Conservation (phyloP, 2,888 invertebrate genomes). For the Chirona hameri region DNA sequence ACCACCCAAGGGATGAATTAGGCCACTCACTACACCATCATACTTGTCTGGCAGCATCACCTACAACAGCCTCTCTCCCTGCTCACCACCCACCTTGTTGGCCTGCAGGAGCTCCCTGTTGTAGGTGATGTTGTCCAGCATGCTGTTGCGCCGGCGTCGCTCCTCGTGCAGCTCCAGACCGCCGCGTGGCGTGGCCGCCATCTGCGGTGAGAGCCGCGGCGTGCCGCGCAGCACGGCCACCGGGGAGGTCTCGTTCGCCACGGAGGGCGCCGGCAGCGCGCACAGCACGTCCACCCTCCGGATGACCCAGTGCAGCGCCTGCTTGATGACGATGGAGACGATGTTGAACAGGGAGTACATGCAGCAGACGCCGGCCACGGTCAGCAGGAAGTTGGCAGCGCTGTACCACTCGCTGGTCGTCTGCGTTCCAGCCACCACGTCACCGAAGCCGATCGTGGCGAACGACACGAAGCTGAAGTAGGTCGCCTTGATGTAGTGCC, state of each 20-base stretch:
- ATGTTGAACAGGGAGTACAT: constrained; percentile 63
- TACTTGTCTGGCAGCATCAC: no score
- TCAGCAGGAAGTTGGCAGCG: constrained; percentile 57
- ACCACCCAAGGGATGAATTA: no score
- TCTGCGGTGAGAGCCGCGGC: background rate
- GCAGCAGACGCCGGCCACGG: constrained; percentile 61
- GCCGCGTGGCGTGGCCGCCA: background rate
- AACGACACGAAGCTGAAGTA: constrained; percentile 65
- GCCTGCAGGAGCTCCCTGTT: background rate
- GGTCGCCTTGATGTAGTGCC: constrained; percentile 60
- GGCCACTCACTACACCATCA: no score
- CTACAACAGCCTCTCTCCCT: background rate
- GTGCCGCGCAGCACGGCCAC: background rate
- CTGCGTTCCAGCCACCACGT: constrained; percentile 55
- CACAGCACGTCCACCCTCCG: constrained; percentile 24
- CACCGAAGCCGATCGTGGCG: constrained; percentile 63
- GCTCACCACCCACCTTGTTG: background rate
- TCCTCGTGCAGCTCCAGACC: background rate
- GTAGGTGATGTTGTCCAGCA: background rate
- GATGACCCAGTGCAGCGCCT: constrained; percentile 59
- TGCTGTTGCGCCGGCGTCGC: background rate
- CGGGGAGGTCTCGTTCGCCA: background rate
- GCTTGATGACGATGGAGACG: constrained; percentile 63
- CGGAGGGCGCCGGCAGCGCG: background rate
- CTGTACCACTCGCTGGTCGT: constrained; percentile 51